These are phyloP conservation scores for Trigoniulus corallinus DNA, from an alignment of 1,140 invertebrate species.

Conservation along the genomic window DNA sequence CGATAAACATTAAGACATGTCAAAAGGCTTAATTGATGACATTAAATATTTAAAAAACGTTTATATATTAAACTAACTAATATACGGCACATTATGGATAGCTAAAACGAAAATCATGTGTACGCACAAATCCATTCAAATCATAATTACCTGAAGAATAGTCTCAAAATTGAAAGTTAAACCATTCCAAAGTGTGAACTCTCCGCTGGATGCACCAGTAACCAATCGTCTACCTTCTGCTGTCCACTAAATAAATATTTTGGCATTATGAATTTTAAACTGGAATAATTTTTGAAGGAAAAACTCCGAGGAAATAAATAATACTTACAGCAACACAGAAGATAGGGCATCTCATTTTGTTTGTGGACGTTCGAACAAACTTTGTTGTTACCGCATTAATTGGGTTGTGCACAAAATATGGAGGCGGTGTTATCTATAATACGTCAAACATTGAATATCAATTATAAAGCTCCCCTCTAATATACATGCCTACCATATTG, in stretches of 20 bases:
- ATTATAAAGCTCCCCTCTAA: too few species aligned
- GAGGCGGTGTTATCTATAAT: conserved; percentile 29
- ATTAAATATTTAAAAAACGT: too few species aligned
- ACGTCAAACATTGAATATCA: too few species aligned
- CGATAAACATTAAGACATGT: conserved; percentile 17
- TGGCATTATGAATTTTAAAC: conserved; percentile 7
- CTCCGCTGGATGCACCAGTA: conserved; percentile 95
- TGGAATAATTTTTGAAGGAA: background rate
- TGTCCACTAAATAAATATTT: conserved; percentile 53
- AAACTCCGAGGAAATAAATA: background rate
- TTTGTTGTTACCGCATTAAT: conserved; percentile 38
- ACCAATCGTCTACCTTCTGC: conserved; percentile 93
- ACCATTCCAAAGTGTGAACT: conserved; percentile 99
- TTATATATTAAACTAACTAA: too few species aligned
- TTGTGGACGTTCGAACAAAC: conserved; percentile 96
- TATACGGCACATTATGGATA: too few species aligned
- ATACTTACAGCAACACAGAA: conserved; percentile 71
- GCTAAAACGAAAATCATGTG: too few species aligned
- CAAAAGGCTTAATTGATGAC: too few species aligned
- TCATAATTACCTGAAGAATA: conserved; percentile 81
- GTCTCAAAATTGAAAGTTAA: conserved; percentile 99
- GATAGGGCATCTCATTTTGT: conserved; percentile 98
- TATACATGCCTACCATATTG: too few species aligned
- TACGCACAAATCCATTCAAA: too few species aligned
- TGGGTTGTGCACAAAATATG: conserved; percentile 30